Conservation (phyloP, 2,888 invertebrate species). For the Ornithoptera priamus region DNA sequence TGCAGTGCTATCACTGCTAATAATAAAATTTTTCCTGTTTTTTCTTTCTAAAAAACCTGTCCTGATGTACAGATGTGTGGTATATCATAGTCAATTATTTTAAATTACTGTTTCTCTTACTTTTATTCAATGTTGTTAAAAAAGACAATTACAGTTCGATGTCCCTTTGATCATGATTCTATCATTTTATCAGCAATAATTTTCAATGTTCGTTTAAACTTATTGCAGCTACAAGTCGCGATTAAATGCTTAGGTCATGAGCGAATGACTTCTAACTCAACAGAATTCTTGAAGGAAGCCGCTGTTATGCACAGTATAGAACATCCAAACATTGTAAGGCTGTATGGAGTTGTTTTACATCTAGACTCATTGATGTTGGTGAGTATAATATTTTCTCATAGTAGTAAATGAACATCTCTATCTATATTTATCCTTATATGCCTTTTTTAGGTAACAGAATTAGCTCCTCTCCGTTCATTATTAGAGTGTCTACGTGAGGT, state of each 20-base stretch:
- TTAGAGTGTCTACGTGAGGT: constrained; percentile 97
- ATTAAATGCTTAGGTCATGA: constrained; percentile 97
- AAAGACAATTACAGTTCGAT: no score
- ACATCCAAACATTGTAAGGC: constrained; percentile 97
- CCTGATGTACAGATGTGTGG: no score
- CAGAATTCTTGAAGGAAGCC: constrained; percentile 98
- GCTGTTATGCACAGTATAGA: constrained; percentile 99
- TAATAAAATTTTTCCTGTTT: no score
- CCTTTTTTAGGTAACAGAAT: constrained; percentile 89
- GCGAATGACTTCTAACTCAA: constrained; percentile 96
- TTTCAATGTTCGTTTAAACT: background rate
- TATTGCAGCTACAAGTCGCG: constrained; percentile 91
- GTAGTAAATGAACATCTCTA: no score
- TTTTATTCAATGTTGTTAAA: no score
- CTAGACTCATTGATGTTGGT: constrained; percentile 90
- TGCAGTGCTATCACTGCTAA: no score
- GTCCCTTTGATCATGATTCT: no score
- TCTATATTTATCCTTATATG: background rate
- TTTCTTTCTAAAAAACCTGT: no score
- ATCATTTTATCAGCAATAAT: background rate
- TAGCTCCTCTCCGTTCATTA: constrained; percentile 96
- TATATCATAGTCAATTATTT: no score
- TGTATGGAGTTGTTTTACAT: constrained; percentile 98
- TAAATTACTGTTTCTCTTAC: no score
- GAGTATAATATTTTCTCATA: constrained; percentile 33